Evolutionary conservation across 1,140 invertebrate genomes (phyloP).

Genomic region (Lepidurus arcticus): DNA sequence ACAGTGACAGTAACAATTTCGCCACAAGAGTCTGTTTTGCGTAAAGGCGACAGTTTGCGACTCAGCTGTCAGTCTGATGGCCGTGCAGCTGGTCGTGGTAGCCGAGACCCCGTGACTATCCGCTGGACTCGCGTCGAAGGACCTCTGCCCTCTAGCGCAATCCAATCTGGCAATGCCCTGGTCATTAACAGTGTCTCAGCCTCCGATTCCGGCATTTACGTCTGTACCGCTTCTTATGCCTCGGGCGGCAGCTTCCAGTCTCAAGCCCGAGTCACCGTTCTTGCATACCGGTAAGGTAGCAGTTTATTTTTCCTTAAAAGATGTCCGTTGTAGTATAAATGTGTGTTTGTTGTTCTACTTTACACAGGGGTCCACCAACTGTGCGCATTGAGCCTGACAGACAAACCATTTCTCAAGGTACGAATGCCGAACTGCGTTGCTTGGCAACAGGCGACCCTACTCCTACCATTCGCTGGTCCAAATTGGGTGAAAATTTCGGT

Average conservation of each 20-base stretch:
- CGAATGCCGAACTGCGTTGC: constrained; percentile 68
- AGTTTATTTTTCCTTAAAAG: neutral
- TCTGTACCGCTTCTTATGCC: constrained; percentile 60
- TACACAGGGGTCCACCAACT: constrained; percentile 45
- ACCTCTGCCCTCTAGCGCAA: constrained; percentile 51
- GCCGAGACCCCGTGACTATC: neutral
- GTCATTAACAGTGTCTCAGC: constrained; percentile 60
- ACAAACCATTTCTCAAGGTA: constrained; percentile 70
- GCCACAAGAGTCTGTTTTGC: constrained; percentile 38
- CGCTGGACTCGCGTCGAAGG: constrained; percentile 33
- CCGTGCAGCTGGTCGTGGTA: constrained; percentile 31
- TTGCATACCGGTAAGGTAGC: constrained; percentile 39
- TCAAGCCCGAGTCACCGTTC: constrained; percentile 47
- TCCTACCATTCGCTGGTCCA: constrained; percentile 71
- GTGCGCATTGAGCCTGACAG: constrained; percentile 59
- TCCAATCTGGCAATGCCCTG: constrained; percentile 58
- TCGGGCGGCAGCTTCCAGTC: constrained; percentile 43
- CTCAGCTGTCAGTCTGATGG: constrained; percentile 43
- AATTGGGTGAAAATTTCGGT: constrained; percentile 59
- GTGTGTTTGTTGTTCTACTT: constrained; percentile 27
- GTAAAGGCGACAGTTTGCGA: constrained; percentile 42
- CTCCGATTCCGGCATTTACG: constrained; percentile 70
- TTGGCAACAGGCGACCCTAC: constrained; percentile 59
- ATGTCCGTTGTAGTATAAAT: constrained; percentile 14
- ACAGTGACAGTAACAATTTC: constrained; percentile 39